Evolutionary conservation across 2,113 vertebrate species (phyloP).

Genomic region (Aegotheles bennettii): DNA sequence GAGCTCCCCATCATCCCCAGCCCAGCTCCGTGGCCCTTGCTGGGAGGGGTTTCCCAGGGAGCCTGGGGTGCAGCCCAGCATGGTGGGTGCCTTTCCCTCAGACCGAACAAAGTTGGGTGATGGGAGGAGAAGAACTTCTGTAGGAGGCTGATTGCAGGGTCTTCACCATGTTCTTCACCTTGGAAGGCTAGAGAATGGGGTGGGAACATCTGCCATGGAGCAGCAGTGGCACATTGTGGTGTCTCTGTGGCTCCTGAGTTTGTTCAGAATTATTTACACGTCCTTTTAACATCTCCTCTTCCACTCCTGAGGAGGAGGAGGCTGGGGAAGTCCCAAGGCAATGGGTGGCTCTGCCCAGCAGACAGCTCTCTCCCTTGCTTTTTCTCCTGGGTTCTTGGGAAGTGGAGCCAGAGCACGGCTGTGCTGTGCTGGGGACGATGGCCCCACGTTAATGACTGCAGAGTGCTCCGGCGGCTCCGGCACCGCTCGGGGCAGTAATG

Average conservation of each 20-base stretch:
- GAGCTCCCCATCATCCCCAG: rapidly evolving
- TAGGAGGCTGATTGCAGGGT: not conserved
- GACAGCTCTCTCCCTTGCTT: not conserved
- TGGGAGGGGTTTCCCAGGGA: not conserved
- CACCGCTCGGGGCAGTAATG: not conserved
- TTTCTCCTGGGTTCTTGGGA: not conserved
- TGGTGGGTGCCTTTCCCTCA: rapidly evolving
- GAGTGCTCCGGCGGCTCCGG: not conserved
- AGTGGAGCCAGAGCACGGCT: not conserved
- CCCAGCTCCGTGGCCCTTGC: rapidly evolving
- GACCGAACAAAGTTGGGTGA: rapidly evolving
- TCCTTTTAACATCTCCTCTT: not conserved
- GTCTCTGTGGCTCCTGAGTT: not conserved
- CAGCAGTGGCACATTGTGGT: rapidly evolving
- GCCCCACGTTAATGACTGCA: not conserved
- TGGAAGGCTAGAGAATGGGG: not conserved
- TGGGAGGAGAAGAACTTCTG: not conserved
- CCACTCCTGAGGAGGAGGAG: not conserved
- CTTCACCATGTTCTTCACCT: not conserved
- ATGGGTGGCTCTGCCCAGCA: not conserved
- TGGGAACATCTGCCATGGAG: not conserved
- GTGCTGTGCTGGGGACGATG: not conserved
- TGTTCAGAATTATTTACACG: rapidly evolving
- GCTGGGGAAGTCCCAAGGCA: rapidly evolving
- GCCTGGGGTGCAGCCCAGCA: not conserved